Percentiles rank a stretch among this genome's conserved stretches.
Evolutionary conservation across 2,113 vertebrate species (phyloP).

Genomic region (Epinephelus lanceolatus): DNA sequence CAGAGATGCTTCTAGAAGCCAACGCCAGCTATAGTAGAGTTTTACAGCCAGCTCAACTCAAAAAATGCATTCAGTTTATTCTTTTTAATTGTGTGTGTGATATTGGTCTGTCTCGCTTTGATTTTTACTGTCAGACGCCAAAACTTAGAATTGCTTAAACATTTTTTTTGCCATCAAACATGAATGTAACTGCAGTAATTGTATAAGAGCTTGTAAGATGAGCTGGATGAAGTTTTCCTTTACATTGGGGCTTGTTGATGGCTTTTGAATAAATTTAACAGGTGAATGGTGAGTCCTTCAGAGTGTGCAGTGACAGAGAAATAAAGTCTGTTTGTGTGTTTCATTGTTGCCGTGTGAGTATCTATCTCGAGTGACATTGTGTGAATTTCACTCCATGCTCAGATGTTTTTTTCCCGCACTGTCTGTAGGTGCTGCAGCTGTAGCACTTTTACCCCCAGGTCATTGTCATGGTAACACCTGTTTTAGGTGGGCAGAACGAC

Average conservation of each 20-base stretch:
- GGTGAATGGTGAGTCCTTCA: not conserved
- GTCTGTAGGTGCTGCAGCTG: slow-evolving; percentile 48
- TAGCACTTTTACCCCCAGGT: not conserved
- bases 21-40: too few relatives aligned
- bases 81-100: not conserved
- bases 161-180: not conserved
- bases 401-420: not conserved
- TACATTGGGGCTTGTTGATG: not conserved
- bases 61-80: not conserved
- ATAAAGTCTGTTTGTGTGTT: not conserved
- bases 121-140: not conserved
- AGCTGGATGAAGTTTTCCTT: not conserved
- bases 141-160: not conserved
- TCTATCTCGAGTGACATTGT: too few relatives aligned
- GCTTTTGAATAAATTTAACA: not conserved
- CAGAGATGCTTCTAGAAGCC: too few relatives aligned
- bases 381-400: not conserved
- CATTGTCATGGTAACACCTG: slow-evolving; percentile 59
- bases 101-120: not conserved
- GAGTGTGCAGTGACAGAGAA: not conserved
- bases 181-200: not conserved
- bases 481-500: slow-evolving; percentile 44
- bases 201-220: not conserved
- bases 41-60: too few relatives aligned
- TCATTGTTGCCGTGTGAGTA: not conserved